A percentile compares a stretch with the other conserved stretches of the same genome.
These are phyloP conservation scores for Metallyticus violacea DNA, from an alignment of 2,888 invertebrate species.

Conservation along the genomic window DNA sequence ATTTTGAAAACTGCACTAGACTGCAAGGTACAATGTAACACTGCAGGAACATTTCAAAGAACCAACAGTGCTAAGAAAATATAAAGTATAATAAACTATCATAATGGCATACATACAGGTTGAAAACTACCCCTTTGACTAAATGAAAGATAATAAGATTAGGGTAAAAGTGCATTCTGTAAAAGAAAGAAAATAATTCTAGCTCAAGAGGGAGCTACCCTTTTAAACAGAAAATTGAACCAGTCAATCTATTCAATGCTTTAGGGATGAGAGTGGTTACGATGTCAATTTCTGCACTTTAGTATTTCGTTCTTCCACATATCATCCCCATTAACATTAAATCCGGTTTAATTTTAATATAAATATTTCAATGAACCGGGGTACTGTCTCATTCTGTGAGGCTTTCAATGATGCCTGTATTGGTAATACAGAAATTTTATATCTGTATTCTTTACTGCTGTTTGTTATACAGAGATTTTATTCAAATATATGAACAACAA, in stretches of 20 bases:
- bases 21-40: neutral
- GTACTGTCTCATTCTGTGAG: neutral
- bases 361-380: neutral
- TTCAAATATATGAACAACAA: constrained; percentile 10
- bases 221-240: neutral
- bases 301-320: neutral
- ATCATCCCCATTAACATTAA: neutral
- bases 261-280: neutral
- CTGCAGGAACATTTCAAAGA: neutral
- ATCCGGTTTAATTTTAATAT: neutral
- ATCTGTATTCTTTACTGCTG: neutral
- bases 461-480: neutral
- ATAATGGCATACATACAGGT: neutral
- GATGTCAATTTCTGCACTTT: neutral
- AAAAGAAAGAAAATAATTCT: neutral
- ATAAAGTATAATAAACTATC: neutral
- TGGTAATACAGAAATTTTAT: neutral
- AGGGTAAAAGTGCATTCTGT: neutral
- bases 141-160: constrained; percentile 4
- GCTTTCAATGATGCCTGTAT: neutral
- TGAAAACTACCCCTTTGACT: neutral
- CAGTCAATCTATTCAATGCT: neutral
- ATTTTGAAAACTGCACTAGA: neutral
- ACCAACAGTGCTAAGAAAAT: neutral
- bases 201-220: neutral